Evolutionary conservation across 2,888 invertebrate genomes (phyloP).

Genomic region (Mythimna loreyi): DNA sequence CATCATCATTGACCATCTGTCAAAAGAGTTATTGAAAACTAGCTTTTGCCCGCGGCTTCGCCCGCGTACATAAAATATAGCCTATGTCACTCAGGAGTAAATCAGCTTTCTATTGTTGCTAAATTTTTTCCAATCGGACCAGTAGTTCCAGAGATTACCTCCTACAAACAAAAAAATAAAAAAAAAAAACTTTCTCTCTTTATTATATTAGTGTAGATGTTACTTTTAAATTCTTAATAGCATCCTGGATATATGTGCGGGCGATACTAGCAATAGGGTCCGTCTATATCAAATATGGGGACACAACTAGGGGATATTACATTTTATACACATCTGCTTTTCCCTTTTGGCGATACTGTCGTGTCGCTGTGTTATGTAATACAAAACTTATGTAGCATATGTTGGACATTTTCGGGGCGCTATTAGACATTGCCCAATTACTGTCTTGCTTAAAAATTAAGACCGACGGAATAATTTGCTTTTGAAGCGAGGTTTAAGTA

Average conservation of each 20-base stretch:
- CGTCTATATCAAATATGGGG: background rate
- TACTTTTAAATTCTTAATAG: background rate
- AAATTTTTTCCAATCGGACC: too few species aligned
- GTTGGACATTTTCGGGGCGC: constrained; percentile 9
- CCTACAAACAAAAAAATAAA: too few species aligned
- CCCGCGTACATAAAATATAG: too few species aligned
- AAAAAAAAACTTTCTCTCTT: too few species aligned
- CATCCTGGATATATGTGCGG: background rate
- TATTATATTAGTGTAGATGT: too few species aligned
- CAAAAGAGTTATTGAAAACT: background rate
- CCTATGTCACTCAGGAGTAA: too few species aligned
- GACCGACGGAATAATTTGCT: constrained; percentile 13
- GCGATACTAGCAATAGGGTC: background rate
- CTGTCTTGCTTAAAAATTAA: constrained; percentile 1
- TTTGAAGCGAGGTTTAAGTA: background rate
- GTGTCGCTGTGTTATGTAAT: background rate
- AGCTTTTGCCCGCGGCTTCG: too few species aligned
- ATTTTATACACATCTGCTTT: background rate
- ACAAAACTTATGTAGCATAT: background rate
- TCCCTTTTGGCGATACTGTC: background rate
- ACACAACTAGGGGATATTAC: background rate
- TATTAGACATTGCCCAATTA: constrained; percentile 34
- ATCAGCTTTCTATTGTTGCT: too few species aligned
- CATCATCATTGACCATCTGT: too few species aligned
- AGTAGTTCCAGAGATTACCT: too few species aligned